A percentile compares a stretch with the other conserved stretches of the same genome.
Evolutionary conservation across 2,888 invertebrate genomes (phyloP).

Genomic region (Ecdyonurus torrentis): DNA sequence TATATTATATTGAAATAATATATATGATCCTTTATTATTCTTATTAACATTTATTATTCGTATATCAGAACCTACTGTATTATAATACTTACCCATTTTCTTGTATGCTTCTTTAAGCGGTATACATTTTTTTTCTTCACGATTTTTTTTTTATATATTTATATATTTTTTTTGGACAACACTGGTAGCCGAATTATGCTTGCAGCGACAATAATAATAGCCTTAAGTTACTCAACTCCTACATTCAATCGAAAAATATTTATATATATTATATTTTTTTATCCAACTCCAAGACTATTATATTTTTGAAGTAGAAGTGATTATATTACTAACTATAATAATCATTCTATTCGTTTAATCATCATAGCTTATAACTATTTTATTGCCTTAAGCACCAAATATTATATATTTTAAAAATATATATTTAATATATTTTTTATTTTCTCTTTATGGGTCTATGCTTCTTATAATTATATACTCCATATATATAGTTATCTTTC

Average conservation of each 20-base stretch:
- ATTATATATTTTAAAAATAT: not conserved
- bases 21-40: no score
- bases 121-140: no score
- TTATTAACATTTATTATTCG: no score
- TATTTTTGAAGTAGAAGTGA: not conserved
- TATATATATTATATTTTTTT: no score
- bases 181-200: constrained; percentile 1
- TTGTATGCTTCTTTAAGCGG: no score
- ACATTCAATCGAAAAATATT: not conserved
- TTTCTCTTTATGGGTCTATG: not conserved
- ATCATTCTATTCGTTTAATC: constrained; percentile 1
- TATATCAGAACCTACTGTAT: no score
- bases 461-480: not conserved
- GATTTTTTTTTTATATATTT: no score
- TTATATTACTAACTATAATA: not conserved
- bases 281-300: not conserved
- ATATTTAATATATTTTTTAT: not conserved
- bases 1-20: no score
- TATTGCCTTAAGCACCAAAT: not conserved
- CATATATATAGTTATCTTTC: not conserved
- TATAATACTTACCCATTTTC: no score
- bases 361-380: not conserved
- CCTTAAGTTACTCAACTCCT: not conserved
- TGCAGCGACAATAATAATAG: constrained; percentile 1
- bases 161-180: not conserved